Conservation (phyloP, 2,797 vertebrate species). For the Danio kyathit region DNA sequence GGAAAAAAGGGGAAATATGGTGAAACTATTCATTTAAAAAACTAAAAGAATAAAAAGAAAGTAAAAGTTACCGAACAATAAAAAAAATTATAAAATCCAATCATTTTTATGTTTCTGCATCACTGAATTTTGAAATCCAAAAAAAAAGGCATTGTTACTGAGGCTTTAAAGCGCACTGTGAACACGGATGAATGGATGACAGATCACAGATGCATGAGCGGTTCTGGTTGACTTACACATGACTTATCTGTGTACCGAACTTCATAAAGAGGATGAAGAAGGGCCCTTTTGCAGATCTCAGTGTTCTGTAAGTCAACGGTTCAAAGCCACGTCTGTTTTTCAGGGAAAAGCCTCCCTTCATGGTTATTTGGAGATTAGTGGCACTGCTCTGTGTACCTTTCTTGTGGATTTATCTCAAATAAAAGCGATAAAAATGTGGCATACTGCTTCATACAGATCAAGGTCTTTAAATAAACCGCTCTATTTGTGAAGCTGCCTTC, state of each 20-base stretch:
- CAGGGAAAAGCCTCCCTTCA: constrained; percentile 56
- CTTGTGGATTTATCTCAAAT: constrained; percentile 61
- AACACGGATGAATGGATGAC: constrained; percentile 12
- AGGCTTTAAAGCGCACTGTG: constrained; percentile 7
- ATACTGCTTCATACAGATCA: constrained; percentile 48
- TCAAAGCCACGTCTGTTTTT: constrained; percentile 37
- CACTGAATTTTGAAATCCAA: constrained; percentile 3
- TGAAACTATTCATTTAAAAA: too few relatives aligned
- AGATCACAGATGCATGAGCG: constrained; percentile 20
- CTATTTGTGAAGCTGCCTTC: constrained; percentile 29
- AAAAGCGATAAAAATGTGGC: constrained; percentile 55
- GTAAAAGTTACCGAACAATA: too few relatives aligned
- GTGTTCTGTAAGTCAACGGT: constrained; percentile 29
- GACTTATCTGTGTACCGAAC: constrained; percentile 27
- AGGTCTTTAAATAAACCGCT: constrained; percentile 34
- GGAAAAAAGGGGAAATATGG: too few relatives aligned
- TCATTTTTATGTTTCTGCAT: constrained; percentile 17
- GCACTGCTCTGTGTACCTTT: constrained; percentile 52
- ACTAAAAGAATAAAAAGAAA: too few relatives aligned
- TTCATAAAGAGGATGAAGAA: constrained; percentile 24
- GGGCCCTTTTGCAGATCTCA: constrained; percentile 23
- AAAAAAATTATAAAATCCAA: neutral
- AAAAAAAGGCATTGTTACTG: constrained; percentile 12
- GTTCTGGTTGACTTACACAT: constrained; percentile 40
- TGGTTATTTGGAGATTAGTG: constrained; percentile 65